These are phyloP conservation scores for Sylvilagus floridanus DNA, from an alignment of 2,797 vertebrate species.

Conservation along the genomic window DNA sequence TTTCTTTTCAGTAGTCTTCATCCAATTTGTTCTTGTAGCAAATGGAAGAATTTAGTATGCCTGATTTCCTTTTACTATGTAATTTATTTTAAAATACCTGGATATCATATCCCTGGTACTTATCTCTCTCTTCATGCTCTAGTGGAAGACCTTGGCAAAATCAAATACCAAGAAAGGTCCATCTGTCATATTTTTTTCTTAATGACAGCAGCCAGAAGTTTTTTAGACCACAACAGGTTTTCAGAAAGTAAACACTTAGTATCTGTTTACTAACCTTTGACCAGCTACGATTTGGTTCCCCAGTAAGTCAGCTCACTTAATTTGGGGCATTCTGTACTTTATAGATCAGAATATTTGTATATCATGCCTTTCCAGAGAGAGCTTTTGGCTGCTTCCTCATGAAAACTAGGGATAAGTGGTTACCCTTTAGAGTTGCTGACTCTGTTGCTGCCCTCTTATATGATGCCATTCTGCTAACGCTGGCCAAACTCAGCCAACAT, in stretches of 20 bases:
- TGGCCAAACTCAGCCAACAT: neutral
- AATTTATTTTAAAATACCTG: conserved; percentile 71
- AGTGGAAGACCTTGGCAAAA: conserved; percentile 29
- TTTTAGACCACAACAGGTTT: conserved; percentile 55
- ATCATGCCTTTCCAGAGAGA: conserved; percentile 10
- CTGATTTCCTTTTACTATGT: conserved; percentile 49
- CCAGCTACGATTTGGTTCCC: conserved; percentile 1
- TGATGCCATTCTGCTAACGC: conserved; percentile 5
- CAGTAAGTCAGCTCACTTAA: neutral
- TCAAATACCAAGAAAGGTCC: neutral
- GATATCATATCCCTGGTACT: neutral
- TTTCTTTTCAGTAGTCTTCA: conserved; percentile 38
- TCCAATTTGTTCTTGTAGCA: conserved; percentile 49
- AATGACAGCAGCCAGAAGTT: conserved; percentile 33
- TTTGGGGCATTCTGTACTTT: conserved; percentile 19
- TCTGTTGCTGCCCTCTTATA: neutral
- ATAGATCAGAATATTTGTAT: conserved; percentile 13
- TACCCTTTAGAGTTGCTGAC: conserved; percentile 39
- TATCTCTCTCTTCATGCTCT: conserved; percentile 5
- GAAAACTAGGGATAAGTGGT: conserved; percentile 25
- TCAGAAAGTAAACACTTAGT: conserved; percentile 17
- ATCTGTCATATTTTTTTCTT: conserved; percentile 59
- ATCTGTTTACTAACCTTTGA: neutral
- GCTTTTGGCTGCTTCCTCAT: conserved; percentile 43
- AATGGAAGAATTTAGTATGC: conserved; percentile 59